These are phyloP conservation scores for Pelecanoides urinatrix DNA, from an alignment of 2,113 vertebrate species.

Conservation along the genomic window DNA sequence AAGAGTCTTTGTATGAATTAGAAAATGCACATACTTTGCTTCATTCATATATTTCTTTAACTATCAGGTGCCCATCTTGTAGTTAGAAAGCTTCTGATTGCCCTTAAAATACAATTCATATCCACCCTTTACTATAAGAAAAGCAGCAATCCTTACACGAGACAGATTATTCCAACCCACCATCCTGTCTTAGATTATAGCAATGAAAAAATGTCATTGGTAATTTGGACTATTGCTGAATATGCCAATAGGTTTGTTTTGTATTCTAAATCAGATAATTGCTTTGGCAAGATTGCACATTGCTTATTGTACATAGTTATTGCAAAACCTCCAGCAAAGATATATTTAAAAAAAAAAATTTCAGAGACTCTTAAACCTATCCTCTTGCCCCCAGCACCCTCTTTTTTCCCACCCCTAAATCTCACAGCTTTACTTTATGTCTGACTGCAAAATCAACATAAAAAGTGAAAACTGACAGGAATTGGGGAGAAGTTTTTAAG, in stretches of 20 bases:
- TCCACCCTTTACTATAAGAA: not conserved
- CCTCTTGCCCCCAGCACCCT: not conserved
- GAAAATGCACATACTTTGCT: not conserved
- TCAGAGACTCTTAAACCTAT: not conserved
- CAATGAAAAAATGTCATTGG: not conserved
- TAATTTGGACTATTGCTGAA: not conserved
- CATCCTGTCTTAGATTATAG: not conserved
- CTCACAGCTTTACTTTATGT: not conserved
- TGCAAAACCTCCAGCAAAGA: constrained; percentile 14
- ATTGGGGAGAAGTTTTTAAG: not conserved
- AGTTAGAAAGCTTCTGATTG: not conserved
- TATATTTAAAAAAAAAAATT: not conserved
- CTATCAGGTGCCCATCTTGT: not conserved
- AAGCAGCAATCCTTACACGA: not conserved
- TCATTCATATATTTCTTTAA: not conserved
- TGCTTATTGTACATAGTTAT: not conserved
- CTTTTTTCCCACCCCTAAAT: not conserved
- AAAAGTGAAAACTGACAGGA: not conserved
- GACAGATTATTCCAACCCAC: not conserved
- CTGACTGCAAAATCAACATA: not conserved
- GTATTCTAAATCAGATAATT: not conserved
- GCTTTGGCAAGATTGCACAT: not conserved
- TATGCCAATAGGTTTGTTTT: not conserved
- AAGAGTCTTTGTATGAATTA: not conserved
- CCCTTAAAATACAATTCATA: not conserved